These are phyloP conservation scores for Ophion slaviceki DNA, from an alignment of 2,888 invertebrate genomes.

Conservation along the genomic window DNA sequence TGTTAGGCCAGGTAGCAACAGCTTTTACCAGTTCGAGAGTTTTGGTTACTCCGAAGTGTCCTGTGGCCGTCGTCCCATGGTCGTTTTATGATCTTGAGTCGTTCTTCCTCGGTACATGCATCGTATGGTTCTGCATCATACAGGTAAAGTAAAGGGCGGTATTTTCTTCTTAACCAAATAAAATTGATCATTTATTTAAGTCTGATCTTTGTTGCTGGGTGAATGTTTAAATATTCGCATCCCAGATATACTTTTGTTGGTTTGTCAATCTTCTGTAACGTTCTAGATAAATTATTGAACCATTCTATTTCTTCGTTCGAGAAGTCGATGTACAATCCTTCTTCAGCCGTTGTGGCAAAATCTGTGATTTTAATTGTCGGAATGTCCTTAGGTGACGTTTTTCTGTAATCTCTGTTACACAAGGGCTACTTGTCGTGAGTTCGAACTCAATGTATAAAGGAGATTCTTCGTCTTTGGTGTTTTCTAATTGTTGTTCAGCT, in stretches of 20 bases:
- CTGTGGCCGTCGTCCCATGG: neutral
- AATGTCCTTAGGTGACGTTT: neutral
- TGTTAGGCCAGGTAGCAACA: no score
- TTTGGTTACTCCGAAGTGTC: no score
- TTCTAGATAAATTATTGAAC: no score
- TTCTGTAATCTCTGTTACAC: neutral
- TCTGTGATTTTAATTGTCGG: conserved; percentile 19
- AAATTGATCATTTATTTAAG: neutral
- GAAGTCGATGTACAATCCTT: conserved; percentile 20
- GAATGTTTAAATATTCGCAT: neutral
- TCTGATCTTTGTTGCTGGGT: neutral
- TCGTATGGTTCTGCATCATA: neutral
- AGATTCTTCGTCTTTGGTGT: neutral
- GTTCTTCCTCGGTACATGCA: neutral
- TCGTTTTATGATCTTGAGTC: neutral
- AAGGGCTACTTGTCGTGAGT: neutral
- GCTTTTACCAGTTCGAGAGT: no score
- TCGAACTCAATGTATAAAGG: conserved; percentile 27
- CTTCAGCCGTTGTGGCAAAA: neutral
- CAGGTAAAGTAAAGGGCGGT: neutral
- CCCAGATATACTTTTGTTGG: conserved; percentile 14
- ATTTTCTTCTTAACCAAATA: neutral
- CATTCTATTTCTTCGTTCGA: neutral
- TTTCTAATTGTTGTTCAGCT: neutral
- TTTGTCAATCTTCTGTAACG: neutral